Evolutionary conservation across 37 sponge, comb jelly and placozoan species (phyloP).

Genomic region (Eunapius fragilis): DNA sequence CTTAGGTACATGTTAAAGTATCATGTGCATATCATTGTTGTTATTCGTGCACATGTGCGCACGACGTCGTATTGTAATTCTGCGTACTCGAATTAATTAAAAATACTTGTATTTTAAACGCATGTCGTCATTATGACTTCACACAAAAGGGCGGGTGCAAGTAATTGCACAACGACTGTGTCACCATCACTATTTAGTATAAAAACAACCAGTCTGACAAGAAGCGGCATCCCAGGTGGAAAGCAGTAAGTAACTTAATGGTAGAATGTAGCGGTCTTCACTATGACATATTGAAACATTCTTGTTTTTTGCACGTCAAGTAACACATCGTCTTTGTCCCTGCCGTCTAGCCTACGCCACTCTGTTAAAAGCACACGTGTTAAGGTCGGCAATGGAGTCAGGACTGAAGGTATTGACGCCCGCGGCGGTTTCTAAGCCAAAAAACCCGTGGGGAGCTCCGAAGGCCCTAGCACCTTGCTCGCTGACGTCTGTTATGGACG

Average conservation of each 20-base stretch:
- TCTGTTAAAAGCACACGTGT: slow-evolving; percentile 1
- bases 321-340: no score
- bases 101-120: no score
- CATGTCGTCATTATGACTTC: background rate
- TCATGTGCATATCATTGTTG: no score
- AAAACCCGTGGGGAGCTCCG: slow-evolving; percentile 65
- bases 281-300: no score
- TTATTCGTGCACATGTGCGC: no score
- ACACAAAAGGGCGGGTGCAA: background rate
- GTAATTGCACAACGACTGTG: background rate
- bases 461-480: slow-evolving; percentile 51
- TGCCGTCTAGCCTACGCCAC: background rate
- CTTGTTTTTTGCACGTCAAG: no score
- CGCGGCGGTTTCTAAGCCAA: slow-evolving; percentile 5
- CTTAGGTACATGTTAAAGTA: no score
- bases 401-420: slow-evolving; percentile 38
- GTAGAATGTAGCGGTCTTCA: no score
- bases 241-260: no score
- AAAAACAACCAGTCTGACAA: background rate
- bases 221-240: no score
- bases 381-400: slow-evolving; percentile 15
- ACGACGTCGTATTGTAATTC: no score
- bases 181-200: background rate
- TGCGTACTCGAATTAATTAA: no score
- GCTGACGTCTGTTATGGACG: slow-evolving; percentile 79